Percentiles rank a stretch among this genome's conserved stretches.
These are phyloP conservation scores for Gobio gobio DNA, from an alignment of 2,113 vertebrate genomes.

Conservation along the genomic window DNA sequence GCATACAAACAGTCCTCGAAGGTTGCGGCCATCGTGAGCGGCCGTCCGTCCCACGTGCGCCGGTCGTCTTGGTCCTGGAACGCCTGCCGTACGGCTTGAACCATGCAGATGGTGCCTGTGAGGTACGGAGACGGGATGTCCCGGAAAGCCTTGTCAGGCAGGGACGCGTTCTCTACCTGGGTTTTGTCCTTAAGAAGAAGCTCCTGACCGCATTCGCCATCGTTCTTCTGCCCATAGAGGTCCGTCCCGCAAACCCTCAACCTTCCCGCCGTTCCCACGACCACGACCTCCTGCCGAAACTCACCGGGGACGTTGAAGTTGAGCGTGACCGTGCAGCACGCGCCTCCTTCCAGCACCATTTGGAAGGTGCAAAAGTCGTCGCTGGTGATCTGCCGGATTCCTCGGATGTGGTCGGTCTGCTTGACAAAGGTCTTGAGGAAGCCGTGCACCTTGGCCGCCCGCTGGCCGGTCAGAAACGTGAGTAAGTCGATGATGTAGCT, in stretches of 20 bases:
- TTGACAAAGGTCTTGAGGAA: constrained; percentile 97
- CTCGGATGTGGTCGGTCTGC: constrained; percentile 95
- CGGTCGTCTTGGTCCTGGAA: constrained; percentile 97
- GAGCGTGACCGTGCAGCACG: constrained; percentile 95
- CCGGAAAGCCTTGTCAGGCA: constrained; percentile 94
- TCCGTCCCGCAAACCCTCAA: constrained; percentile 88
- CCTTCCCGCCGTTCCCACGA: constrained; percentile 87
- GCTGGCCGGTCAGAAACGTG: constrained; percentile 93
- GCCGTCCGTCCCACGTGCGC: constrained; percentile 94
- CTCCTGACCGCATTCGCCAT: constrained; percentile 77
- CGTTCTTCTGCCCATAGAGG: constrained; percentile 93
- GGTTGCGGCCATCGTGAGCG: constrained; percentile 97
- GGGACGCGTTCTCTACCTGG: constrained; percentile 84
- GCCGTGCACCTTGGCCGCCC: constrained; percentile 91
- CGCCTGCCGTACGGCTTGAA: constrained; percentile 93
- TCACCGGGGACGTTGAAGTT: constrained; percentile 97
- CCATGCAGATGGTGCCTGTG: constrained; percentile 94
- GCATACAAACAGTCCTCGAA: constrained; percentile 98
- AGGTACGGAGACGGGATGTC: constrained; percentile 96
- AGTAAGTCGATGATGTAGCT: constrained; percentile 98
- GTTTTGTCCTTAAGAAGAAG: constrained; percentile 91
- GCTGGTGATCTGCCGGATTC: constrained; percentile 98
- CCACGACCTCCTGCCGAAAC: constrained; percentile 93
- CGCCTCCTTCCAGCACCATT: constrained; percentile 93
- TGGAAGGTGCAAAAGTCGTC: constrained; percentile 99